Percentiles rank a stretch among this genome's conserved stretches.
Evolutionary conservation across 2,113 vertebrate genomes (phyloP).

Genomic region (Rafetus swinhoei): DNA sequence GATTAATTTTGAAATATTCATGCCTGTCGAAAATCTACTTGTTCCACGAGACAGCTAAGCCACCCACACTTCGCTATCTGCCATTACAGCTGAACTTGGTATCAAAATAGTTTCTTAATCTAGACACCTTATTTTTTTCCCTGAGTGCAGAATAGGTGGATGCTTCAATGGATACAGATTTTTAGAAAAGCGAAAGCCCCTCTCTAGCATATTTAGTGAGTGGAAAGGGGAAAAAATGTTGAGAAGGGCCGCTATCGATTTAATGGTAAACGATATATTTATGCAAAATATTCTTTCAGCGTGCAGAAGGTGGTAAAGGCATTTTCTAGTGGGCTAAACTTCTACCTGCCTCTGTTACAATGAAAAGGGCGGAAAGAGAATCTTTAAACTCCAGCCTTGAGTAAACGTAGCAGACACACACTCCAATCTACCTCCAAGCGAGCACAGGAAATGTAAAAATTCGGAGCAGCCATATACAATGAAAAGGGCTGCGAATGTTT

Average conservation of each 20-base stretch:
- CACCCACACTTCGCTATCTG: constrained; percentile 38
- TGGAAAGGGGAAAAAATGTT: background rate
- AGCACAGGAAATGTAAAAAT: no score
- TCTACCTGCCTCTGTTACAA: background rate
- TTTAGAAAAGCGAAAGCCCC: constrained; percentile 17
- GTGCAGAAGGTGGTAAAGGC: background rate
- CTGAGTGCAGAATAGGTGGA: background rate
- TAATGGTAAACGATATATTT: background rate
- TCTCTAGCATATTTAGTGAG: background rate
- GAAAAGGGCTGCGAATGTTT: background rate
- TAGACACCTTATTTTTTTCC: constrained; percentile 15
- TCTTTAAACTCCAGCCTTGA: background rate
- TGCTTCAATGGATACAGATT: constrained; percentile 26
- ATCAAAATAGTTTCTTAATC: constrained; percentile 25
- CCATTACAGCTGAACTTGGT: constrained; percentile 45
- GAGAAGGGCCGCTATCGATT: background rate
- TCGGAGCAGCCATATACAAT: background rate
- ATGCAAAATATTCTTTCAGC: constrained; percentile 17
- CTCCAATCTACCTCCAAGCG: background rate
- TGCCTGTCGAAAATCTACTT: constrained; percentile 53
- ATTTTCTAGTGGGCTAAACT: background rate
- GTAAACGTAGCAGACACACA: background rate
- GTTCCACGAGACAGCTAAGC: constrained; percentile 35
- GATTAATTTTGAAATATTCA: constrained; percentile 61
- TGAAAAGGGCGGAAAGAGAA: background rate